These are phyloP conservation scores for Gorsachius goisagi DNA, from an alignment of 2,113 vertebrate genomes.

Conservation along the genomic window DNA sequence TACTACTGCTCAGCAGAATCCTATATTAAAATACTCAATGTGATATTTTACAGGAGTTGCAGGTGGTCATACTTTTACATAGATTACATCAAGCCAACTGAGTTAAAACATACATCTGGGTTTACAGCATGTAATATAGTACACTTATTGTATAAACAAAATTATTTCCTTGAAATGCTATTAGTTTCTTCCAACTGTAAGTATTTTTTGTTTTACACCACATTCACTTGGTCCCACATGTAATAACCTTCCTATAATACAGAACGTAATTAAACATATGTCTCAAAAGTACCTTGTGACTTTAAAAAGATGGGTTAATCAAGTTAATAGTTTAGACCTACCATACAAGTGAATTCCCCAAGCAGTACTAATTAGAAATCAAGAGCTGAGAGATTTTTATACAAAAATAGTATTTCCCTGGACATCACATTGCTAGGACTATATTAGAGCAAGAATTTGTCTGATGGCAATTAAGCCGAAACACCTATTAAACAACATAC, in stretches of 20 bases:
- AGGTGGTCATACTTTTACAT: background rate
- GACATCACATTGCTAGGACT: background rate
- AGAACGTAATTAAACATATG: background rate
- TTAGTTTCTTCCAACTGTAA: background rate
- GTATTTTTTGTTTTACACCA: background rate
- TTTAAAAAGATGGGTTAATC: background rate
- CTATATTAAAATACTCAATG: background rate
- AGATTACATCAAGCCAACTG: background rate
- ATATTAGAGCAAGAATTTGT: background rate
- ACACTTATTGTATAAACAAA: background rate
- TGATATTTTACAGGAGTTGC: background rate
- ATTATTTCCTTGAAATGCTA: background rate
- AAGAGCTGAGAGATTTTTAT: background rate
- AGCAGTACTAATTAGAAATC: background rate
- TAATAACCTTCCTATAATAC: background rate
- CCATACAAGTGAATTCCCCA: background rate
- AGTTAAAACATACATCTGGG: background rate
- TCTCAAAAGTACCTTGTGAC: background rate
- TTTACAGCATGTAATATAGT: background rate
- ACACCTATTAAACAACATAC: background rate
- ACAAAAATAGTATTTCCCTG: background rate
- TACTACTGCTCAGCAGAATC: background rate
- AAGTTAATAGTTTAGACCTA: background rate
- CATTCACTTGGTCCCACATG: background rate
- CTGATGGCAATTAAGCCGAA: background rate